These are phyloP conservation scores for Neogale vison DNA, from an alignment of 2,113 vertebrate genomes.

Conservation along the genomic window DNA sequence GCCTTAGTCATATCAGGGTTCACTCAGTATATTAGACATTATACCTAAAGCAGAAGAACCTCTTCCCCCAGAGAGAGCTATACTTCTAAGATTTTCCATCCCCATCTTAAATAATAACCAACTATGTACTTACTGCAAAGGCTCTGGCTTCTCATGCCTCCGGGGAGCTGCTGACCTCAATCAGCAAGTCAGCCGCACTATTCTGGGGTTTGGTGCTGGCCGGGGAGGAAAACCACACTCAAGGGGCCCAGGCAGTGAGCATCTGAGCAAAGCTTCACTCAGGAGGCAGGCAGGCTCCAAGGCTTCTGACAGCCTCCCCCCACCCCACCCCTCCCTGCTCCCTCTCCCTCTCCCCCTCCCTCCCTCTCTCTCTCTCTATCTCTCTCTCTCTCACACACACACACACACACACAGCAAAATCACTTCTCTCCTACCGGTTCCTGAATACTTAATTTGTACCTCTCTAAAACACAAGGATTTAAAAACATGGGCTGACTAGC, in stretches of 20 bases:
- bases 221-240: slow-evolving; percentile 87
- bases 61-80: neutral
- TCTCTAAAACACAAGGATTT: slow-evolving; percentile 34
- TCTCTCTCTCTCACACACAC: neutral
- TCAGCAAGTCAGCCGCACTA: slow-evolving; percentile 81
- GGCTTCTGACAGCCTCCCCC: slow-evolving; percentile 53
- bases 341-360: neutral
- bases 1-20: neutral
- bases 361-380: no score
- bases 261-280: slow-evolving; percentile 83
- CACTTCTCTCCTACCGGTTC: slow-evolving; percentile 74
- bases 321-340: neutral
- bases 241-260: slow-evolving; percentile 68
- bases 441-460: slow-evolving; percentile 58
- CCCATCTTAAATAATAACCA: neutral
- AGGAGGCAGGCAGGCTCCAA: slow-evolving; percentile 84
- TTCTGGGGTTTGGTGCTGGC: slow-evolving; percentile 79
- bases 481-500: neutral
- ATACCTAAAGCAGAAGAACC: neutral
- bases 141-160: slow-evolving; percentile 49
- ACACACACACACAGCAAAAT: slow-evolving; percentile 67
- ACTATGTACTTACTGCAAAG: slow-evolving; percentile 81
- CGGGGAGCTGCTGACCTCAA: slow-evolving; percentile 72
- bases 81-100: neutral
- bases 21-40: accelerated